Evolutionary conservation across 2,888 invertebrate species (phyloP), one percentile per base, ranked within the genome.

Genomic region (Pachymerium ferrugineum): DNA sequence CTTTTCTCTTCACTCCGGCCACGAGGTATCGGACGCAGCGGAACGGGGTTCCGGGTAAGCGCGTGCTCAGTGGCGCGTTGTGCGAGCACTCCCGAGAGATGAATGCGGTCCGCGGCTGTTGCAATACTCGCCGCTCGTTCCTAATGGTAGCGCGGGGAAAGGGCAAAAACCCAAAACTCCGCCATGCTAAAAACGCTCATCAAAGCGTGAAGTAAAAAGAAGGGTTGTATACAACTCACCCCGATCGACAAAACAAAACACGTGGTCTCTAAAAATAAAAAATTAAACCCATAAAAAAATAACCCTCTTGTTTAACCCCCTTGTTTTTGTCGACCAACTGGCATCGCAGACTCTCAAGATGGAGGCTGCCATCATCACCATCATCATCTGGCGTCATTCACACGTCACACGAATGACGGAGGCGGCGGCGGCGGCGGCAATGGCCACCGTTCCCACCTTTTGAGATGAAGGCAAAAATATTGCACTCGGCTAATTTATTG

Each of bases 1-100:
- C n/a, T 22, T 47, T 22, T 47, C 47, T 16, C 47, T 47, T 47
- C 47, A 19, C 47, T 14, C 47, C 47, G 47, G 47, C 47, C 47
- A 47, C 47, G 47, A 47, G 47, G 16, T 16, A 47, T 47, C 47
- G 47, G 47, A 47, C 47, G 16, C 47, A 47, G 19, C 47, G 47
- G 47, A 47, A 47, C 47, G 47, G 47, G 47, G 47, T 47, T 47
- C 47, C 47, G 47, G 68, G 68, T 68, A 29, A 30, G 68, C 68
- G 68, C 68, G 28, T 68, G 68, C 68, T 68, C 68, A 68, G 68
- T 68, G 68, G 68, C 68, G 68, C 68, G 68, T 68, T 68, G 22
- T 12, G 12, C 30, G 14, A 68, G 29, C 29, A 30, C 68, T 68
- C 68, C 68, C 68, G 29, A 30, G 68, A 68, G 68, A 68, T 28